A percentile compares a stretch with the other conserved stretches of the same genome.
Conservation (phyloP, 2,888 invertebrate species). For the Himalopsyche japonica region DNA sequence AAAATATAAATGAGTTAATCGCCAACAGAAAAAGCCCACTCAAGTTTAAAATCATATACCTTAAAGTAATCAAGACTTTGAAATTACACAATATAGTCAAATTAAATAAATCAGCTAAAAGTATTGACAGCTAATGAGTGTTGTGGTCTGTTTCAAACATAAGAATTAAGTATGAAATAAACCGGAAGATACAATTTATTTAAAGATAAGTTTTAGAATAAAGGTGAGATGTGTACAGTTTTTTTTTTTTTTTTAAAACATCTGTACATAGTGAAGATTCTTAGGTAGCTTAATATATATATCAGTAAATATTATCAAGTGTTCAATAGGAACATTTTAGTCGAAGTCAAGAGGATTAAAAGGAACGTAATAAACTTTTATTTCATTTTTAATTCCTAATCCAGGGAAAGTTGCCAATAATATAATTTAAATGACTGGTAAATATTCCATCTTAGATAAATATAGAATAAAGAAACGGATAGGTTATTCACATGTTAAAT, state of each 20-base stretch:
- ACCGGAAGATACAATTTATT: not conserved
- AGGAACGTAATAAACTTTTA: not conserved
- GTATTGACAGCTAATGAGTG: not conserved
- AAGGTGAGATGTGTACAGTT: not conserved
- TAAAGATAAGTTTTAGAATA: not conserved
- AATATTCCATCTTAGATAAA: not conserved
- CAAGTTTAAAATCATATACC: too few species aligned
- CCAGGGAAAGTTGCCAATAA: not conserved
- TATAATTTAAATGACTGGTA: not conserved
- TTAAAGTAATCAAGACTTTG: too few species aligned
- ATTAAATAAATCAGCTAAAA: not conserved
- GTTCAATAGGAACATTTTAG: not conserved
- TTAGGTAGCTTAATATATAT: not conserved
- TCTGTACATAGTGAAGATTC: not conserved
- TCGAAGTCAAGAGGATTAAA: not conserved
- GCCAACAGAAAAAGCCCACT: too few species aligned
- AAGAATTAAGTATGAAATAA: not conserved
- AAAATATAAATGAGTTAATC: not conserved
- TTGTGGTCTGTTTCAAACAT: not conserved
- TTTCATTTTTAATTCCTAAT: not conserved
- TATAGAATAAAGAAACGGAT: too few species aligned
- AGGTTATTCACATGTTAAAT: too few species aligned
- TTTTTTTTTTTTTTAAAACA: not conserved
- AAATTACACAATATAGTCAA: not conserved
- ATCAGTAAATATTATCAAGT: not conserved